These are phyloP conservation scores for Vanacampus margaritifer DNA, from an alignment of 2,113 vertebrate genomes.

Conservation along the genomic window DNA sequence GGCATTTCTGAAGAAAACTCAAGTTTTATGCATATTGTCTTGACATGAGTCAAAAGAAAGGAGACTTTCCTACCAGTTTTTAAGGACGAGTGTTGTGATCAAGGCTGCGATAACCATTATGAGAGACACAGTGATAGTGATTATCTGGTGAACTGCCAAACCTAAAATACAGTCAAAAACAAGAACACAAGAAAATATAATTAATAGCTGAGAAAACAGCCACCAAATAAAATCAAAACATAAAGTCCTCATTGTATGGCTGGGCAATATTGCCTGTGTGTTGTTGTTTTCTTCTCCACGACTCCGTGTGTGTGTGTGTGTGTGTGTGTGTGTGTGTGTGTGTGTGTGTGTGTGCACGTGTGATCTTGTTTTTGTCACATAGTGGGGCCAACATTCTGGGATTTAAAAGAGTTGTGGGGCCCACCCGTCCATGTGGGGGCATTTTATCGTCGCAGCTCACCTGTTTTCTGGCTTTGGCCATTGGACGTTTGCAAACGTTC, in stretches of 20 bases:
- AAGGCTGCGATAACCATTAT: conserved; percentile 98
- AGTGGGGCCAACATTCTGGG: too few relatives aligned
- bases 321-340: too few relatives aligned
- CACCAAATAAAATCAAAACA: neutral
- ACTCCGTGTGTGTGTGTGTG: too few relatives aligned
- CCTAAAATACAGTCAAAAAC: conserved; percentile 68
- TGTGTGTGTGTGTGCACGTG: too few relatives aligned
- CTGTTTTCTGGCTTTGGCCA: too few relatives aligned
- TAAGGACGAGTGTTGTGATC: conserved; percentile 99
- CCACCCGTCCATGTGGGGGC: too few relatives aligned
- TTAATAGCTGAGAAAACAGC: conserved; percentile 1
- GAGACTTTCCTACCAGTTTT: conserved; percentile 94
- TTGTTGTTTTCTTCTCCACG: too few relatives aligned
- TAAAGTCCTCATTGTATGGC: neutral
- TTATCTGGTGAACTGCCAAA: conserved; percentile 98
- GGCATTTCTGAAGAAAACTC: neutral
- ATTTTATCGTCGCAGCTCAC: too few relatives aligned
- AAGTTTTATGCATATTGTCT: neutral
- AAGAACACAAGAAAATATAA: conserved; percentile 14
- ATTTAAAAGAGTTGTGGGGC: too few relatives aligned
- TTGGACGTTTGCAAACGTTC: too few relatives aligned
- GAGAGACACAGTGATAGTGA: conserved; percentile 99
- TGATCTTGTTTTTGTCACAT: too few relatives aligned
- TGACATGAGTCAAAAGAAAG: conserved; percentile 28
- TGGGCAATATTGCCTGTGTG: neutral